Percentiles rank a stretch among this genome's conserved stretches.
Evolutionary conservation across 2,888 invertebrate species (phyloP).

Genomic region (Rhagonycha fulva): DNA sequence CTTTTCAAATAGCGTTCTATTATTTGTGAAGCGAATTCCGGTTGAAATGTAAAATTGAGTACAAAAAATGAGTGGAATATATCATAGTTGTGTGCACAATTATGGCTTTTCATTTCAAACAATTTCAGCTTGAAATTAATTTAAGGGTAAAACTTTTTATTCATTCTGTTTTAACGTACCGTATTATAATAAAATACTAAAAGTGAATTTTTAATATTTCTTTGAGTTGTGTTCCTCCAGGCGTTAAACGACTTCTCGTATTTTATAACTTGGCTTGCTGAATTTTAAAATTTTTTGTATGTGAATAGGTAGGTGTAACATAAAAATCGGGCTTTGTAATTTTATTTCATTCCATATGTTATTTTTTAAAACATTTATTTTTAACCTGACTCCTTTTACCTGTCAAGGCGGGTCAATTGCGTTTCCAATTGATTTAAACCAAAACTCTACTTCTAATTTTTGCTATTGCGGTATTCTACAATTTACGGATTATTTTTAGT

Average conservation of each 20-base stretch:
- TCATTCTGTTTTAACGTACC: background rate
- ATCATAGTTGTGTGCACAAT: constrained; percentile 17
- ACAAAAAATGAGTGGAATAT: constrained; percentile 27
- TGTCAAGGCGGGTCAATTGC: background rate
- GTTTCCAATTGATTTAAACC: background rate
- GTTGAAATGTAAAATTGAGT: constrained; percentile 23
- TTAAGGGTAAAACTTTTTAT: background rate
- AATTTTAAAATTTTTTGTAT: background rate
- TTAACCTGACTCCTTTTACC: background rate
- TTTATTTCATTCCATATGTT: background rate
- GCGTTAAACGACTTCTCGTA: constrained; percentile 12
- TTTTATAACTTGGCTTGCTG: constrained; percentile 17
- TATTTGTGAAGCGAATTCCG: constrained; percentile 34
- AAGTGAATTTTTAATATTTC: background rate
- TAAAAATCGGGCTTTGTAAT: background rate
- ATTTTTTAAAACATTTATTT: background rate
- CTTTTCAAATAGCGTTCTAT: constrained; percentile 25
- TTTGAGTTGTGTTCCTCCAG: constrained; percentile 13
- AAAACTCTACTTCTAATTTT: background rate
- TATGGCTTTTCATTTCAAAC: constrained; percentile 11
- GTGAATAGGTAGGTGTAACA: background rate
- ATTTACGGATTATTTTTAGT: background rate
- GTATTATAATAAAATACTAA: background rate
- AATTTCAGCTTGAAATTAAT: constrained; percentile 5
- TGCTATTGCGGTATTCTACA: background rate